Evolutionary conservation across 2,888 invertebrate species (phyloP), one percentile per base, ranked within the genome.

Genomic region (Netelia melanura): DNA sequence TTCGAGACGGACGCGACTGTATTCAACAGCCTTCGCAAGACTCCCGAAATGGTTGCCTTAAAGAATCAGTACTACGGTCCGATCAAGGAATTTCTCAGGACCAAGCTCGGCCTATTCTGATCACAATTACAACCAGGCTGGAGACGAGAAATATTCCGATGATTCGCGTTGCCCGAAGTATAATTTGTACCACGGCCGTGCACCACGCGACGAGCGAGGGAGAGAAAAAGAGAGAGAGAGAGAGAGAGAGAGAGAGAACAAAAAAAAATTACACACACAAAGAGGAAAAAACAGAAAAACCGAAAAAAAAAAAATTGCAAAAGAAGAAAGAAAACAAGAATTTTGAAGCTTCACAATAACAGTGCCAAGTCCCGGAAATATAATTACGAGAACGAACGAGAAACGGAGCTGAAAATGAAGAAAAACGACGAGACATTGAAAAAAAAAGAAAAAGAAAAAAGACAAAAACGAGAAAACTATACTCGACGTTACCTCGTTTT

Each of bases 41-140:
- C 96, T 91, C 98, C 98, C 43, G 98, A 98, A 94, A 96, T 98
- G 94, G 94, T 95, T 74, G 93, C 97, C 70, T 95, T 98, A 80
- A 95, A 96, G 85, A 96, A 96, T 89, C 97, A 97, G 91, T 97
- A 98, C 94, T 98, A 98, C 94, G 96, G 96, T 90, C 98, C 98
- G 30, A 94, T 97, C 80, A 98, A 97, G 93, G 96, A 97, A 91
- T 97, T 96, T 94, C 94, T 97, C 88, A 95, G 95, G 91, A 95
- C 94, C 89, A 96, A 96, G 91, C 94, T 96, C 83, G 94, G 96
- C 92, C 94, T 96, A 91, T 96, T 96, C 92, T 96, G 95, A 96
- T 95, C 77, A 14, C 10, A 48, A 48, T 14, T 14, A 48, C 10
- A 48, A 48, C 30, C 38, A 75, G 61, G 68, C 77, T 84, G 48